These are phyloP conservation scores for Heteronetta atricapilla DNA, from an alignment of 2,113 vertebrate genomes.

Conservation along the genomic window DNA sequence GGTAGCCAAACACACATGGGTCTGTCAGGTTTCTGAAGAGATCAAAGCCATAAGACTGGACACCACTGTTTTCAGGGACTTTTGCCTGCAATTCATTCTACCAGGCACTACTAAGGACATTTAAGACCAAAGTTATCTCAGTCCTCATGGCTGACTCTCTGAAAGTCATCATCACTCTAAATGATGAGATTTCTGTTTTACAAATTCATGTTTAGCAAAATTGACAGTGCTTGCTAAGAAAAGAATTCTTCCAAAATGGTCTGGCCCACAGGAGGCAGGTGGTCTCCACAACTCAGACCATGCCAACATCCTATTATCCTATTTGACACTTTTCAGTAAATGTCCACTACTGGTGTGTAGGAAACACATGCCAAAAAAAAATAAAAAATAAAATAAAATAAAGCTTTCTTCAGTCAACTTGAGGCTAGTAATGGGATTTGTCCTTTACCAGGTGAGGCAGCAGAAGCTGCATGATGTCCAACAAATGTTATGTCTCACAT, in stretches of 20 bases:
- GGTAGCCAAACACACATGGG: accelerated
- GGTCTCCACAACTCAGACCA: not conserved
- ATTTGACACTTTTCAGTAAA: not conserved
- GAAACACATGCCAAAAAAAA: not conserved
- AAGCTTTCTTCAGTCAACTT: not conserved
- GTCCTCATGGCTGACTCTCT: not conserved
- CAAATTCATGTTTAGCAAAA: not conserved
- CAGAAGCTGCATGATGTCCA: not conserved
- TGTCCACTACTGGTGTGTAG: not conserved
- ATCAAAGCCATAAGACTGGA: not conserved
- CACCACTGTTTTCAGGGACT: not conserved
- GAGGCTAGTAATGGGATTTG: not conserved
- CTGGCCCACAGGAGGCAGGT: not conserved
- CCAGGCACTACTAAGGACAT: not conserved
- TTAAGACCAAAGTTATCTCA: not conserved
- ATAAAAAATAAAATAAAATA: accelerated
- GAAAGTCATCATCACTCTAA: not conserved
- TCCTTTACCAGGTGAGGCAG: not conserved
- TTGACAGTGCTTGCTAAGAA: not conserved
- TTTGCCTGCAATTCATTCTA: not conserved
- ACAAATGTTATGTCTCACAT: not conserved
- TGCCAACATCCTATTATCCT: not conserved
- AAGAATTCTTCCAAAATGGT: not conserved
- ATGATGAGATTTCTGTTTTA: not conserved
- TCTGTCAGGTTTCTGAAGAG: not conserved